Evolutionary conservation across 2,113 vertebrate genomes (phyloP), one percentile per base, ranked within the genome.

Genomic region (Percina caprodes): DNA sequence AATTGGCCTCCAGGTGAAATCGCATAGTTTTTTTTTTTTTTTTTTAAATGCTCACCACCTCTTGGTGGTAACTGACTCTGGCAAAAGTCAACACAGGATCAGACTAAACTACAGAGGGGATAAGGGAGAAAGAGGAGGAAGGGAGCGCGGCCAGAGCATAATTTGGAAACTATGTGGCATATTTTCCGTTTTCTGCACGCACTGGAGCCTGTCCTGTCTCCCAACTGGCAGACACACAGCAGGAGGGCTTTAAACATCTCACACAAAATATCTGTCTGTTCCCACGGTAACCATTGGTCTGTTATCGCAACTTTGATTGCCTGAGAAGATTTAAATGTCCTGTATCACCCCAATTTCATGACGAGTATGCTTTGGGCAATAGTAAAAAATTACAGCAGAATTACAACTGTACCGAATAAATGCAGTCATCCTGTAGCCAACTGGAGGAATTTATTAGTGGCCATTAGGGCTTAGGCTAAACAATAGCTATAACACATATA

Each of bases 101-200:
- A 84, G 77, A 86, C 88, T 86, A 59, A 88, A 89, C 82, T 79
- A 61, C 70, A 68, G 56, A 75, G 83, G 67, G 62, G 83, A 73
- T 56, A 72, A 85, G 80, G 80, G 82, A 85, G 83, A 65, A 42
- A 81, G 73, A 63, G 89, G 80, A 82, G 73, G 80, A 83, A 68
- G 82, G 61, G 79, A 83, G 86, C 1, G 73, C 69, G 68, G 86
- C 69, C 79, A 67, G 87, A 89, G 83, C 61, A 89, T 90, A 84
- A 91, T 93, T 92, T 93, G 91, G 92, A 94, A 95, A 93, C 83
- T 92, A 93, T 90, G 91, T 88, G 89, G 90, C 88, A 87, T 89
- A 91, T 92, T 94, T 94, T 94, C 94, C 92, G 89, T 89, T 93
- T 93, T 89, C 73, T 87, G 82, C 86, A 77, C 55, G 68, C 80